Percentiles rank a stretch among this genome's conserved stretches.
phyloP scores from a whole-genome alignment of 2,888 invertebrate genomes.

The Gryllus longicercus region DNA sequence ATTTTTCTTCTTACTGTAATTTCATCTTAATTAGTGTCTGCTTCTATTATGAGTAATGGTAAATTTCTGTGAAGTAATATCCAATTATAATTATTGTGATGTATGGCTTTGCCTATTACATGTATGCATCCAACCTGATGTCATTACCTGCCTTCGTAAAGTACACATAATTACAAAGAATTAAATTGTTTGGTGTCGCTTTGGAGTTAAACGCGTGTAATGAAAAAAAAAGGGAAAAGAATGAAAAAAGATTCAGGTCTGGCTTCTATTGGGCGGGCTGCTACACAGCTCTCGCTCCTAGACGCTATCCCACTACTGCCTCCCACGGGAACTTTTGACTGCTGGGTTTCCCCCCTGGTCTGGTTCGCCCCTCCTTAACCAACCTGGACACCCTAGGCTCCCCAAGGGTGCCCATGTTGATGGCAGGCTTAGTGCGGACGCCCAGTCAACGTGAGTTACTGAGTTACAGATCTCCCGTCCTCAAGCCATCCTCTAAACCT shows the following conservation, averaged over 20 bases:
- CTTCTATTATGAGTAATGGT: too few species aligned
- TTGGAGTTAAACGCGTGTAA: too few species aligned
- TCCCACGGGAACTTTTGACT: slow-evolving; percentile 99
- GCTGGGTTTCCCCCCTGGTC: slow-evolving; percentile 99
- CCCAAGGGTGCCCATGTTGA: slow-evolving; percentile 90
- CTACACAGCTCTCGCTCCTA: slow-evolving; percentile 86
- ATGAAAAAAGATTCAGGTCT: slow-evolving; percentile 69
- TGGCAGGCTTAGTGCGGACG: slow-evolving; percentile 95
- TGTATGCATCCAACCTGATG: too few species aligned
- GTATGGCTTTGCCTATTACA: too few species aligned
- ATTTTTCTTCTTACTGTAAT: too few species aligned
- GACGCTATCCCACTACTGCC: slow-evolving; percentile 98
- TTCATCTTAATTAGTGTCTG: too few species aligned
- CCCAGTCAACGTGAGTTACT: slow-evolving; percentile 80
- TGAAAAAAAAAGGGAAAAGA: slow-evolving; percentile 38
- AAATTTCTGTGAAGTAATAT: too few species aligned
- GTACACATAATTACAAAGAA: too few species aligned
- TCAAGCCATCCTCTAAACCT: slow-evolving; percentile 87
- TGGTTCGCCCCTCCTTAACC: slow-evolving; percentile 95
- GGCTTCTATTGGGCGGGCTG: slow-evolving; percentile 78
- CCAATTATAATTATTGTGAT: too few species aligned
- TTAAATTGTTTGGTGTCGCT: too few species aligned
- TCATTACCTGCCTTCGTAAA: too few species aligned
- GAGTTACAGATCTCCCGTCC: slow-evolving; percentile 72
- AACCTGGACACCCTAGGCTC: slow-evolving; percentile 83